Percentiles rank a stretch among this genome's conserved stretches.
These are phyloP conservation scores for Portunus trituberculatus DNA, from an alignment of 1,140 invertebrate species.

Conservation along the genomic window DNA sequence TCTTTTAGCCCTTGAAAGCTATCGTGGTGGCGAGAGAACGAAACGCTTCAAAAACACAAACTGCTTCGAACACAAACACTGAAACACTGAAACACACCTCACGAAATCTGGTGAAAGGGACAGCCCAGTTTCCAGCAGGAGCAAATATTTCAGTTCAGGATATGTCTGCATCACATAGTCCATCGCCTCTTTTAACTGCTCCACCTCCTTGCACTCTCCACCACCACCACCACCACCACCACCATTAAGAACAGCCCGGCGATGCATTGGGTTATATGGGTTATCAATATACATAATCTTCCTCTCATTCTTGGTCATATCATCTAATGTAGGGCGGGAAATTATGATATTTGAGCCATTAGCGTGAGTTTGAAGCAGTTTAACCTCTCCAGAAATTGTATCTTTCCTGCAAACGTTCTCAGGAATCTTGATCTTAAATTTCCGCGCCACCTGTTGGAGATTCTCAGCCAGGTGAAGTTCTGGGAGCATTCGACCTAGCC, in stretches of 20 bases:
- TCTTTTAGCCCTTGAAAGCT: too few species aligned
- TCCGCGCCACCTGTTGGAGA: background rate
- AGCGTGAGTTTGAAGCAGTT: background rate
- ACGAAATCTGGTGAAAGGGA: slow-evolving; percentile 44
- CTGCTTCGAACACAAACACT: too few species aligned
- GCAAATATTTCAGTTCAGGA: slow-evolving; percentile 36
- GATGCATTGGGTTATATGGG: slow-evolving; percentile 49
- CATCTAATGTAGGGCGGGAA: background rate
- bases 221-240: background rate
- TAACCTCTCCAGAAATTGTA: background rate
- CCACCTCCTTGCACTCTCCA: background rate
- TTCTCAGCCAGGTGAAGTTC: background rate
- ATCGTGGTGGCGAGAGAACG: too few species aligned
- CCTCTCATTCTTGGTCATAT: background rate
- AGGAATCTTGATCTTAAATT: background rate
- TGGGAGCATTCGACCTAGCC: background rate
- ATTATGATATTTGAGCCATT: background rate
- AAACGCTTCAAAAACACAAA: too few species aligned
- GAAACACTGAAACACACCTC: slow-evolving; percentile 27
- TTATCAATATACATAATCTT: slow-evolving; percentile 33
- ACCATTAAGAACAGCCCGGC: slow-evolving; percentile 40
- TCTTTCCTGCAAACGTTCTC: slow-evolving; percentile 44
- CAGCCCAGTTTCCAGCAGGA: slow-evolving; percentile 59
- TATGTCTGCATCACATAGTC: background rate
- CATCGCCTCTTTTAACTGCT: slow-evolving; percentile 39